A percentile compares a stretch with the other conserved stretches of the same genome.
Conservation (phyloP, 2,797 vertebrate genomes). For the Neosilurus hyrtlii region DNA sequence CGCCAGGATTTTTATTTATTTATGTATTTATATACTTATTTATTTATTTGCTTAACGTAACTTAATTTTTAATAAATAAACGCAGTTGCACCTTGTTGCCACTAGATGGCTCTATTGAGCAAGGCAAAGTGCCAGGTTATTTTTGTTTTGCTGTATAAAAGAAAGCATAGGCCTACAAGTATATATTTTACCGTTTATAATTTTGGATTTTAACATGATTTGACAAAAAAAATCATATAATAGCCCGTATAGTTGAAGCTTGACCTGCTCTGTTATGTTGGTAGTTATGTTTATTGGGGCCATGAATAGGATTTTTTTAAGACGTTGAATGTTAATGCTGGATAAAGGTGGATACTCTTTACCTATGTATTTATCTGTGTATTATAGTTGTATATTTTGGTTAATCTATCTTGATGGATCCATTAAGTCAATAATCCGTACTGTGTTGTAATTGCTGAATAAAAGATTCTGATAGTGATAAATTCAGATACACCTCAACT, state of each 20-base stretch:
- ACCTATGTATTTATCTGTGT: not conserved
- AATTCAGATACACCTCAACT: not conserved
- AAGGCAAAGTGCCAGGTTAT: constrained; percentile 47
- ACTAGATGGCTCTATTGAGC: constrained; percentile 57
- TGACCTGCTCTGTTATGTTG: not conserved
- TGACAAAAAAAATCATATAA: not conserved
- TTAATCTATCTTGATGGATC: not conserved
- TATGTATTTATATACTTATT: too few species aligned
- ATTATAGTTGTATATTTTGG: not conserved
- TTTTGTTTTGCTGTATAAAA: not conserved
- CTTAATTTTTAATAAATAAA: constrained; percentile 26
- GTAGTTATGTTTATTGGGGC: not conserved
- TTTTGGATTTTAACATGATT: not conserved
- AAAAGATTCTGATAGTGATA: not conserved
- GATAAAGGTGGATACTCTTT: not conserved
- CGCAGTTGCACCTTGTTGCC: constrained; percentile 14
- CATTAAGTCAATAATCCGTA: not conserved
- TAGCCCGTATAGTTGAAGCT: not conserved
- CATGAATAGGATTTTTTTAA: not conserved
- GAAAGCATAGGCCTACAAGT: too few species aligned
- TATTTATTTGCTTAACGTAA: not conserved
- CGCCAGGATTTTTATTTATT: not conserved
- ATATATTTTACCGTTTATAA: not conserved
- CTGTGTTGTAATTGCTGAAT: not conserved
- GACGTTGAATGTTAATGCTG: not conserved